phyloP scores from a whole-genome alignment of 2,888 invertebrate genomes.

The Loripinus fragilis region DNA sequence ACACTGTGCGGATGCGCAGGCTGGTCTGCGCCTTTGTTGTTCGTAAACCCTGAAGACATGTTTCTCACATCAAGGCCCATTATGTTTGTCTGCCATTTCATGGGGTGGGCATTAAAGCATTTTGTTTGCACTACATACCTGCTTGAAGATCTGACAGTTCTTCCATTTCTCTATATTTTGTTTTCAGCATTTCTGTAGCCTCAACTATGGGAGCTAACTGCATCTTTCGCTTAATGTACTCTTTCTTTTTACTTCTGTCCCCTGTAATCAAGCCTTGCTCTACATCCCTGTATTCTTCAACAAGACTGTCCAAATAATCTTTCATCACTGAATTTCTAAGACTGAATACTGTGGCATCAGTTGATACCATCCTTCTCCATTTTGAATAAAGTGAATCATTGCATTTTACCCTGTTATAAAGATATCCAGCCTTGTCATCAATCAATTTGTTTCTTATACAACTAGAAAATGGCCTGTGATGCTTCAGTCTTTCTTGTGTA shows the following conservation, averaged over 20 bases:
- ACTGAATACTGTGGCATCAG: conserved; percentile 22
- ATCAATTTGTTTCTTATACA: no score
- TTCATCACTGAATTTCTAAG: conserved; percentile 37
- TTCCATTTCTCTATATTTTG: conserved; percentile 39
- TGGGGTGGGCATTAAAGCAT: no score
- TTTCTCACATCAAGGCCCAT: no score
- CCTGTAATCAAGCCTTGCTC: not conserved
- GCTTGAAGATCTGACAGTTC: conserved; percentile 24
- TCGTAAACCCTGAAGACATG: no score
- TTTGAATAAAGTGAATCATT: no score
- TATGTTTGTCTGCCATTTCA: no score
- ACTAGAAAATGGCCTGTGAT: no score
- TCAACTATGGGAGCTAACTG: conserved; percentile 16
- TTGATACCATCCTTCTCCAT: not conserved
- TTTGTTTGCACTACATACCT: conserved; percentile 33
- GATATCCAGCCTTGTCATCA: no score
- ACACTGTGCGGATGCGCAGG: no score
- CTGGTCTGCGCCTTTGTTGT: no score
- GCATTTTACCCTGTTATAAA: no score
- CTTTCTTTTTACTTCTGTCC: not conserved
- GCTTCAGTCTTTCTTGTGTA: no score
- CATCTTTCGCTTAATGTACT: not conserved
- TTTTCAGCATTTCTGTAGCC: conserved; percentile 19
- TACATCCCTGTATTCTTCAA: conserved; percentile 24
- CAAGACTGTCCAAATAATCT: conserved; percentile 29